Evolutionary conservation across 2,888 invertebrate species (phyloP), one percentile per base, ranked within the genome.

Genomic region (Pseudoips prasinana): DNA sequence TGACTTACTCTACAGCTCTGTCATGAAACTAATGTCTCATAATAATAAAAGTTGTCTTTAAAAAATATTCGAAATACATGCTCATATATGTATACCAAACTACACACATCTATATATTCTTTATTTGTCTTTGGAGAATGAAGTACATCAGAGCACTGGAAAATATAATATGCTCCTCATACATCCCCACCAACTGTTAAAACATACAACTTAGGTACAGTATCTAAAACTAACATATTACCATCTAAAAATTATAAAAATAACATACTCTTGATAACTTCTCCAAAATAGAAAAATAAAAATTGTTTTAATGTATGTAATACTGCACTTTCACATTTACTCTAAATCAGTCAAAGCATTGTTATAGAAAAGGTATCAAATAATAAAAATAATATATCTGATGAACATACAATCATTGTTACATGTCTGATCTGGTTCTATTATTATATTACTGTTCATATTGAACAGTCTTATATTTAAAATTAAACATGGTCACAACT

Each of bases 261-360:
- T 81, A 83, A 82, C 73, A 77, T 78, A 80, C 70, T 80, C 73
- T 77, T 72, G 20, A 73, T 59, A 78, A 72, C 51, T 43, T 65
- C 71, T 66, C 59, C 58, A 73, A 72, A 72, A 81, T 82, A 83
- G 74, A 83, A 84, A 85, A 85, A 78, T 73, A 81, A 84, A 73
- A 73, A 74, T 70, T 73, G 65, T 52, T 65, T 54, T 66, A 57
- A 59, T 67, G 64, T 61, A 72, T 83, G 80, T 88, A 88, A 88
- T 87, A 87, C 87, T 88, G 87, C 82, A 83, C 72, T 73, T 74
- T 74, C 73, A 67, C 70, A 73, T 77, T 68, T 82, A 82, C 65
- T 78, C 83, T 86, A 80, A 84, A 83, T 88, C 87, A 88, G 86
- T 86, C 86, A 76, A 80, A 75, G 72, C 67, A 67, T 74, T 73